Evolutionary conservation across 2,113 vertebrate genomes (phyloP).

Genomic region (Nycticorax nycticorax): DNA sequence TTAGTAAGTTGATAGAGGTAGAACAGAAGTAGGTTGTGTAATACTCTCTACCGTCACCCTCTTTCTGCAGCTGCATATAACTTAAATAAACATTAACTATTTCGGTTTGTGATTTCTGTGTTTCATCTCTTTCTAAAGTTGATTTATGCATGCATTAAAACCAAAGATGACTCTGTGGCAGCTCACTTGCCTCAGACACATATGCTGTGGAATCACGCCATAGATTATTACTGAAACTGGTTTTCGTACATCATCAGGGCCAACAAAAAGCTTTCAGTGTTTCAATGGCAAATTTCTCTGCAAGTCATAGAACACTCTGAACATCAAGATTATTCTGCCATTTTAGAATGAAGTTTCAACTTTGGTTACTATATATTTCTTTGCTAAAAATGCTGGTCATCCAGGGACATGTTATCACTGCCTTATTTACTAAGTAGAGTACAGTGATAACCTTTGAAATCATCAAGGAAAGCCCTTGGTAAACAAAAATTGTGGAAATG

Average conservation of each 20-base stretch:
- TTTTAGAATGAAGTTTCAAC: constrained; percentile 10
- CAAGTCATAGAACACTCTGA: neutral
- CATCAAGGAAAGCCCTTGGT: neutral
- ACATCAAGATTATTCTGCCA: neutral
- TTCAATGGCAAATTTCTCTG: neutral
- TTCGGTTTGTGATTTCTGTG: neutral
- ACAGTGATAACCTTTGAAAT: constrained; percentile 10
- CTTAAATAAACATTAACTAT: neutral
- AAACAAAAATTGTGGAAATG: neutral
- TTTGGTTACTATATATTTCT: neutral
- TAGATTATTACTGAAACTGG: neutral
- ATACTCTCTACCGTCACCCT: neutral
- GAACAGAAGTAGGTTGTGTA: neutral
- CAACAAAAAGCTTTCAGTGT: neutral
- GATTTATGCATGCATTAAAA: neutral
- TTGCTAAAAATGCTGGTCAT: constrained; percentile 9
- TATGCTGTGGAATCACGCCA: neutral
- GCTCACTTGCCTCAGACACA: neutral
- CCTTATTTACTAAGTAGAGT: constrained; percentile 1
- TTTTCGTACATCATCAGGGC: neutral
- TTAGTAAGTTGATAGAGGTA: neutral
- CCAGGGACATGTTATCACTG: neutral
- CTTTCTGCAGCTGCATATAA: neutral
- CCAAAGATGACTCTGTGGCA: neutral
- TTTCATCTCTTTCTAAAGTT: neutral